Conservation (phyloP, 2,888 invertebrate species). For the Lucinisca nassula region DNA sequence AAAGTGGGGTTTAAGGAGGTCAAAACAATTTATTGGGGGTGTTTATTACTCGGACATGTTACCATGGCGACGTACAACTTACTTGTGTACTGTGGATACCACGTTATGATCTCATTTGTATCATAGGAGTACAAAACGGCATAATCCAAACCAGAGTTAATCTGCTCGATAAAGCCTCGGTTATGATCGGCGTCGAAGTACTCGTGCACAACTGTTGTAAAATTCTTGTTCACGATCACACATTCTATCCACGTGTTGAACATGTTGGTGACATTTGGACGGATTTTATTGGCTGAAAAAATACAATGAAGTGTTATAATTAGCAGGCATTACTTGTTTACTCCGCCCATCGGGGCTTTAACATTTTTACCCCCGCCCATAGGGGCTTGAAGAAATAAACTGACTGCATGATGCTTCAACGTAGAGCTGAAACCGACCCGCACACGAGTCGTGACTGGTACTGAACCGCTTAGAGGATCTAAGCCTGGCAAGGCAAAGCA, state of each 20-base stretch:
- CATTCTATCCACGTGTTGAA: constrained; percentile 75
- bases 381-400: no score
- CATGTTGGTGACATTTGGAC: constrained; percentile 68
- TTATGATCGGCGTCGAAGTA: constrained; percentile 73
- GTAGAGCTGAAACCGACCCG: no score
- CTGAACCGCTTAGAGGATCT: no score
- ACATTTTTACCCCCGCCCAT: no score
- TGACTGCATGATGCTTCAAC: no score
- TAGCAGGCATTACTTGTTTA: no score
- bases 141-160: constrained; percentile 36
- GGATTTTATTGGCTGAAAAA: background rate
- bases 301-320: no score
- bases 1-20: background rate
- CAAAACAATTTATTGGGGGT: no score
- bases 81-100: constrained; percentile 36
- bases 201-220: constrained; percentile 75
- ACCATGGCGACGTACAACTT: background rate
- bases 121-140: constrained; percentile 76
- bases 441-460: no score
- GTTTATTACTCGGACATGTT: background rate
- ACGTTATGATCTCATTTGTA: constrained; percentile 75
- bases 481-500: no score
- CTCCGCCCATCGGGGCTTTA: no score
- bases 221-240: constrained; percentile 71
- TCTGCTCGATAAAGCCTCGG: constrained; percentile 67